Conservation (phyloP, 2,113 vertebrate species). For the Probosciger aterrimus region DNA sequence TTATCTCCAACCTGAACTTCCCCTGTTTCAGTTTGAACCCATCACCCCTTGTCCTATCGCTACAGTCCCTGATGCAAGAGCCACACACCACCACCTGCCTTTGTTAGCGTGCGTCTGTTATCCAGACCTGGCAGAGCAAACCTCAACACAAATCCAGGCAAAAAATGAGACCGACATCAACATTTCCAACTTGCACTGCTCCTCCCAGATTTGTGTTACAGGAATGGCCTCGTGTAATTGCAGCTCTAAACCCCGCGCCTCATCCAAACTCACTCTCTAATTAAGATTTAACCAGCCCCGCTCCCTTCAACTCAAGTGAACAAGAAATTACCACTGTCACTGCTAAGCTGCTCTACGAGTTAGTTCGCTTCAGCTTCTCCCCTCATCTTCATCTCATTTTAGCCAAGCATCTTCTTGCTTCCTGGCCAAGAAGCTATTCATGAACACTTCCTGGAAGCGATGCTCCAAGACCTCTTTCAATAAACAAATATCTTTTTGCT, state of each 20-base stretch:
- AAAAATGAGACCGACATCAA: background rate
- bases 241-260: background rate
- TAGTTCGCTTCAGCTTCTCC: background rate
- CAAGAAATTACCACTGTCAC: background rate
- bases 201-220: background rate
- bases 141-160: background rate
- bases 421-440: background rate
- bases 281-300: background rate
- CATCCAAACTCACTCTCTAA: background rate
- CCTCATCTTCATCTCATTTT: background rate
- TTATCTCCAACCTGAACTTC: background rate
- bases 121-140: background rate
- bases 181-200: background rate
- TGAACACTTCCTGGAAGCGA: background rate
- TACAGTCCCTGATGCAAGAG: background rate
- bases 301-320: background rate
- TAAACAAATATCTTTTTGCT: background rate
- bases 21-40: background rate
- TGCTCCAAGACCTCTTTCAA: background rate
- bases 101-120: fast-evolving
- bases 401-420: background rate
- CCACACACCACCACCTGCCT: background rate
- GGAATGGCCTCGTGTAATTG: background rate
- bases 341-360: constrained; percentile 12
- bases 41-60: background rate